These are phyloP conservation scores for Orchestia grillus DNA, from an alignment of 1,140 invertebrate species.

Conservation along the genomic window DNA sequence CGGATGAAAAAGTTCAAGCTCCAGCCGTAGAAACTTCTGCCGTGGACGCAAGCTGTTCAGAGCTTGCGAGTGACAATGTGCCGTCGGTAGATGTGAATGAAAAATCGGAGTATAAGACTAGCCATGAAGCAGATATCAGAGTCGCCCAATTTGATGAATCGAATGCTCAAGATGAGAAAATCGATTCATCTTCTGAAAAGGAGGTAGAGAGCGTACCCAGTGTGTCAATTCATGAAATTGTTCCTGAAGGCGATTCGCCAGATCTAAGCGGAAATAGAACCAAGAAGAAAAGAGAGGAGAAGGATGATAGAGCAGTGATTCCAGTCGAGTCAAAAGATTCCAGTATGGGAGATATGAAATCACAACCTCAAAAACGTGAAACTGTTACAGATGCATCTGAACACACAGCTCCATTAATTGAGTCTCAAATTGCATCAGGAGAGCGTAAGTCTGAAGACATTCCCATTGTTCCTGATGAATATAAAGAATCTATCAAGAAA, in stretches of 20 bases:
- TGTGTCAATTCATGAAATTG: not conserved
- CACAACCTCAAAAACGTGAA: not conserved
- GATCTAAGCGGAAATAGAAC: not conserved
- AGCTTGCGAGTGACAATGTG: not conserved
- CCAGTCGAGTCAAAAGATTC: not conserved
- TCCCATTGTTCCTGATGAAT: not conserved
- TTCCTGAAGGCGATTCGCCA: not conserved
- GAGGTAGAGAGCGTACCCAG: not conserved
- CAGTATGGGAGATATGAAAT: not conserved
- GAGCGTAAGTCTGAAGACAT: not conserved
- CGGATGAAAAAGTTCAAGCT: not conserved
- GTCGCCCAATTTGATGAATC: not conserved
- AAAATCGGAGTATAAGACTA: not conserved
- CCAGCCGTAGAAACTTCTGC: not conserved
- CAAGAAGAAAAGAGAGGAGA: not conserved
- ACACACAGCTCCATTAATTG: not conserved
- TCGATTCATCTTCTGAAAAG: not conserved
- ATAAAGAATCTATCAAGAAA: not conserved
- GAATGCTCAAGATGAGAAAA: not conserved
- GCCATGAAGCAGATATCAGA: not conserved
- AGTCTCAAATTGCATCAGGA: not conserved
- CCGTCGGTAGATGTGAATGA: not conserved
- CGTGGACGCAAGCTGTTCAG: too few species aligned
- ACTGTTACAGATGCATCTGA: not conserved
- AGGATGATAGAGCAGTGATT: not conserved